A percentile compares a stretch with the other conserved stretches of the same genome.
phyloP scores from a whole-genome alignment of 1,140 invertebrate genomes.

The Heliothis subflexa region DNA sequence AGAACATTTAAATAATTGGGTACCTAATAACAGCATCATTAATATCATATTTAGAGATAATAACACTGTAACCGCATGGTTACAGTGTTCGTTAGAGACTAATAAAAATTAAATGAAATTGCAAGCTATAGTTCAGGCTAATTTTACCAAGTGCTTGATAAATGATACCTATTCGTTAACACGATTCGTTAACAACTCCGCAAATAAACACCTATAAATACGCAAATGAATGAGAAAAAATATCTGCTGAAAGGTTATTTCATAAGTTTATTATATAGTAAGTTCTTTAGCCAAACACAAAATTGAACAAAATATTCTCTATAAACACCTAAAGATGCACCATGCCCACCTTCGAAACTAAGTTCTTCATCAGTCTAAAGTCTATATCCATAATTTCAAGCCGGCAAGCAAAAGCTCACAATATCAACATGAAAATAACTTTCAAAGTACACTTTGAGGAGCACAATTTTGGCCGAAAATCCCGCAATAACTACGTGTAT shows the following conservation, averaged over 20 bases:
- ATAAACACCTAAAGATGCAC: no score
- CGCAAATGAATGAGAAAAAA: no score
- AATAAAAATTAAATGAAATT: constrained; percentile 2
- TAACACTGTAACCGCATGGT: no score
- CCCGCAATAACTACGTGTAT: constrained; percentile 30
- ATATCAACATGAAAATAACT: constrained; percentile 21
- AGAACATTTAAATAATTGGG: background rate
- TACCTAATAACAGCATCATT: constrained; percentile 1
- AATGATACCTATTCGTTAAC: no score
- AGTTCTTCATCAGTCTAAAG: background rate
- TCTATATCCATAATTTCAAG: background rate
- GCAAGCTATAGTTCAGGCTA: background rate
- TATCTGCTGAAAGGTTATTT: no score
- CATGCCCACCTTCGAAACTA: background rate
- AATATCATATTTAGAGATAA: constrained; percentile 3
- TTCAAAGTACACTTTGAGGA: constrained; percentile 7
- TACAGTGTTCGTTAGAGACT: background rate
- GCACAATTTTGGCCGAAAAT: constrained; percentile 2
- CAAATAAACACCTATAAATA: no score
- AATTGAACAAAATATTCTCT: no score
- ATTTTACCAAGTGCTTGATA: background rate
- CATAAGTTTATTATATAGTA: no score
- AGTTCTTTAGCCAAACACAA: no score
- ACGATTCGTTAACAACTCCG: no score
- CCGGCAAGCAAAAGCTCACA: background rate